Base-by-base conservation (phyloP, 2,888 invertebrate species). In the Argyresthia goedartella region DNA sequence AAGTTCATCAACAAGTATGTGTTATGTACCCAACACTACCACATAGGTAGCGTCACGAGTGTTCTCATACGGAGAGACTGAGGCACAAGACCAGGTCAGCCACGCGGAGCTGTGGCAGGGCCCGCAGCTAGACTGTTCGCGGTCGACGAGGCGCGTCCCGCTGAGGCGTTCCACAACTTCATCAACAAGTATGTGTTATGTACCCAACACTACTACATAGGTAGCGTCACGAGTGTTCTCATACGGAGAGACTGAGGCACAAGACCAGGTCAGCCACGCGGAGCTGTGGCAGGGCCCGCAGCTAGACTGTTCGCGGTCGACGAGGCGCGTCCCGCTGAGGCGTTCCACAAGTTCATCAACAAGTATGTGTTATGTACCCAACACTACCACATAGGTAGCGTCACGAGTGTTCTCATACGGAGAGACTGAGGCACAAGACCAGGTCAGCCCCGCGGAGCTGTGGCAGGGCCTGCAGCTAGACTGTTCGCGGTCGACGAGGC, bases 381-480 rank as follows among this genome's bases (percentile, higher is more conserved):
- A n/a, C n/a, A n/a, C n/a, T n/a, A n/a, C n/a, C n/a, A n/a, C n/a
- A n/a, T n/a, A n/a, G n/a, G n/a, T n/a, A n/a, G n/a, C n/a, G n/a
- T n/a, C n/a, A n/a, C n/a, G n/a, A n/a, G n/a, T n/a, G n/a, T n/a
- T n/a, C n/a, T n/a, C n/a, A n/a, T n/a, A n/a, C n/a, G n/a, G n/a
- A n/a, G n/a, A n/a, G n/a, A n/a, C n/a, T n/a, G n/a, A n/a, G n/a
- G n/a, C n/a, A n/a, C 86, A 91, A 56, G 88, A 90, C 10, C 90
- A 88, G 68, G 94, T 96, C 69, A 81, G 89, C 2, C 91, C 94
- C 63, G 91, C 93, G 0, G 96, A 97, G 74, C 71, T 96, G 35
- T 99, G 98, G 98, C 97, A 98, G 71, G 98, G 98, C 0, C 93
- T 95, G 0, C 88, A 94, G 58, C 95, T 96, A 0, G 93, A 94